These are phyloP conservation scores for Parus major DNA, from an alignment of 2,113 vertebrate species.

Conservation along the genomic window DNA sequence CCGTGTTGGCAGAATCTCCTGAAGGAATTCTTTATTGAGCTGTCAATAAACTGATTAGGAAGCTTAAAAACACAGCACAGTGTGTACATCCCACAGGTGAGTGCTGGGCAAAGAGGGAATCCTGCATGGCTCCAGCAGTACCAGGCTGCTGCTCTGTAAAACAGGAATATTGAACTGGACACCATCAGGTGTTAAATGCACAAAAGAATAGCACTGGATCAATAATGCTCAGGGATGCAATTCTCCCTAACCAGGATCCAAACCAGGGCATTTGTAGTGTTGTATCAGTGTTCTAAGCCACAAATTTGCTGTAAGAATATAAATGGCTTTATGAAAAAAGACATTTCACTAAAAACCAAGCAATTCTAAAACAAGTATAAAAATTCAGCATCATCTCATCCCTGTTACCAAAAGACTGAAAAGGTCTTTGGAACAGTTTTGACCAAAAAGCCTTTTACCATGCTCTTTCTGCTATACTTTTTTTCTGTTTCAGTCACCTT, in stretches of 20 bases:
- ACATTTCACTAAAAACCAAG: neutral
- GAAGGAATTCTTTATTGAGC: neutral
- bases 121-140: neutral
- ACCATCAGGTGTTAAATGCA: neutral
- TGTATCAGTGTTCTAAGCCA: accelerated
- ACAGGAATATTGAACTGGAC: neutral
- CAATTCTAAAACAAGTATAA: neutral
- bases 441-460: neutral
- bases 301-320: neutral
- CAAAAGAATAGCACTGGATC: neutral
- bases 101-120: neutral
- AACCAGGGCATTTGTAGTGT: neutral
- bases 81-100: neutral
- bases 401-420: neutral
- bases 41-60: neutral
- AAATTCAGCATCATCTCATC: neutral
- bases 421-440: neutral
- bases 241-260: neutral
- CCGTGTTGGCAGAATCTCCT: neutral
- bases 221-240: neutral
- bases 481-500: neutral
- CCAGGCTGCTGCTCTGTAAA: neutral
- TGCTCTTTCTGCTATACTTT: accelerated
- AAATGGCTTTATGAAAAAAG: neutral
- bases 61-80: neutral